Percentiles rank a stretch among this genome's conserved stretches.
Evolutionary conservation across 2,888 invertebrate species (phyloP).

Genomic region (Notocelia uddmanniana): DNA sequence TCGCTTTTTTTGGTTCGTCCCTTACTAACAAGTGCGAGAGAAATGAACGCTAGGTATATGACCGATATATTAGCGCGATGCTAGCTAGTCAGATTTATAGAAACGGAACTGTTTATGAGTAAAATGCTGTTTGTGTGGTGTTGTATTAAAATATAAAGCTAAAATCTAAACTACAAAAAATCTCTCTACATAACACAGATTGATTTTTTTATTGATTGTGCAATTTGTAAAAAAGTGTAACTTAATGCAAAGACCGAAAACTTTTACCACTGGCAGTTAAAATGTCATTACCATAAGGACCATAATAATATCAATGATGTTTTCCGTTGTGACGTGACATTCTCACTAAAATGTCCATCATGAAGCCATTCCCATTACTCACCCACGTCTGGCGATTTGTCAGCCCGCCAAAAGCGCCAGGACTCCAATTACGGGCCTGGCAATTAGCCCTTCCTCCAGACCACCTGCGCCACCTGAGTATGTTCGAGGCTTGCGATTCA

Average conservation of each 20-base stretch:
- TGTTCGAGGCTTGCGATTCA: neutral
- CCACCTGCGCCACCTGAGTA: slow-evolving; percentile 45
- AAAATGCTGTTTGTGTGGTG: too few species aligned
- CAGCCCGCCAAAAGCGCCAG: slow-evolving; percentile 24
- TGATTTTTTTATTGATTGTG: too few species aligned
- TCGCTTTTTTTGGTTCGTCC: too few species aligned
- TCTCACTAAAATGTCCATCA: neutral
- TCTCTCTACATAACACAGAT: too few species aligned
- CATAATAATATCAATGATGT: neutral
- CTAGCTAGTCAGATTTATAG: too few species aligned
- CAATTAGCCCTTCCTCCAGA: slow-evolving; percentile 39
- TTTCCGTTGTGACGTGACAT: neutral
- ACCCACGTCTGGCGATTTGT: slow-evolving; percentile 40
- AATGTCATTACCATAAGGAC: neutral
- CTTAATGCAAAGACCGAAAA: neutral
- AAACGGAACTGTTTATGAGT: too few species aligned
- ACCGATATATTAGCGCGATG: too few species aligned
- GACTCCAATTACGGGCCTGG: slow-evolving; percentile 36
- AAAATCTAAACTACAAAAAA: too few species aligned
- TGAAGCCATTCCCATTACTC: neutral
- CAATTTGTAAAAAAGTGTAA: neutral
- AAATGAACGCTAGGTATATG: too few species aligned
- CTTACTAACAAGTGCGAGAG: too few species aligned
- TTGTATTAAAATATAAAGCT: too few species aligned
- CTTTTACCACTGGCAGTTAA: neutral